These are phyloP conservation scores for Tapirus terrestris DNA, from an alignment of 2,113 vertebrate species.

Conservation along the genomic window DNA sequence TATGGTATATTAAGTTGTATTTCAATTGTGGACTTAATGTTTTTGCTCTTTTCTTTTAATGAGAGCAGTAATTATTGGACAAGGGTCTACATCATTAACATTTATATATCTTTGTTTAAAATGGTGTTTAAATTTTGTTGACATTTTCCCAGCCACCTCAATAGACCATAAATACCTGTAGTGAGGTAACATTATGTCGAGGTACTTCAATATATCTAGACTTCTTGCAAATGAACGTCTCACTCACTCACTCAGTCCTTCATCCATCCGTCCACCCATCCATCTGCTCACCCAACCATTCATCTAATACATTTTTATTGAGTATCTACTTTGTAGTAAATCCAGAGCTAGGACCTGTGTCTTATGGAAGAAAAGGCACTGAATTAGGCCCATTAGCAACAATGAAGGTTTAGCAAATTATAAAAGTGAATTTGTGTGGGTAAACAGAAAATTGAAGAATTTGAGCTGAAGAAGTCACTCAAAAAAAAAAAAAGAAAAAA, in stretches of 20 bases:
- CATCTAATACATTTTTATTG: neutral
- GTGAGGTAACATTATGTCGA: neutral
- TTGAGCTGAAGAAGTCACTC: neutral
- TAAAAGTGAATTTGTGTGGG: neutral
- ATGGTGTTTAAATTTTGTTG: slow-evolving; percentile 2
- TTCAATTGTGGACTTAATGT: slow-evolving; percentile 35
- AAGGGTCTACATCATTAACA: neutral
- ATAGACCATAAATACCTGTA: neutral
- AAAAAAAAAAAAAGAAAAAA: neutral
- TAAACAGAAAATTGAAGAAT: neutral
- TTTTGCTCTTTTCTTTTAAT: slow-evolving; percentile 48
- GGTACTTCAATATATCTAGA: neutral
- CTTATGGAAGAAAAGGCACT: neutral
- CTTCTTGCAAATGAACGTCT: neutral
- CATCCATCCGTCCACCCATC: neutral
- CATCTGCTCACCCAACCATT: neutral
- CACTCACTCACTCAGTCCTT: neutral
- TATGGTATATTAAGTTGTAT: neutral
- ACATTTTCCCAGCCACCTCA: neutral
- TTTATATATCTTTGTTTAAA: slow-evolving; percentile 32
- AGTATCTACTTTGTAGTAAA: neutral
- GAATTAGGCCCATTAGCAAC: neutral
- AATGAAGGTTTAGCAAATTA: neutral
- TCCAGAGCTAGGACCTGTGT: neutral
- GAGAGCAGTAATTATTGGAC: neutral